These are phyloP conservation scores for Pandemis corylana DNA, from an alignment of 2,888 invertebrate genomes.

Conservation along the genomic window DNA sequence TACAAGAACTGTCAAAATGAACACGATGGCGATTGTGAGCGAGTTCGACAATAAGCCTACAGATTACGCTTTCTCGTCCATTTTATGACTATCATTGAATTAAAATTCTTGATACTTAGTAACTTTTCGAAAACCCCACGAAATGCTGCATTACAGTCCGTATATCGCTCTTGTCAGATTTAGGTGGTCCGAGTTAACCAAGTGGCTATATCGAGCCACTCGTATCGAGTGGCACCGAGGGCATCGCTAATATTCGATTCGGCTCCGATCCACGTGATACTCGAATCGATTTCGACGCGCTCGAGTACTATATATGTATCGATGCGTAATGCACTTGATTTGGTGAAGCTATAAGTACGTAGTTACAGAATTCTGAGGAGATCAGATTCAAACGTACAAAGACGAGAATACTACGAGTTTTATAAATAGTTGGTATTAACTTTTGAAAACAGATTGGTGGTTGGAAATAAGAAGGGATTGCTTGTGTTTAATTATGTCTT, in stretches of 20 bases:
- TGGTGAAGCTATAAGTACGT: neutral
- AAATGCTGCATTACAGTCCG: neutral
- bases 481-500: too few species aligned
- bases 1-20: too few species aligned
- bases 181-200: constrained; percentile 35
- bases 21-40: too few species aligned
- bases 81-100: too few species aligned
- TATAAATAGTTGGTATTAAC: too few species aligned
- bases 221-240: constrained; percentile 32
- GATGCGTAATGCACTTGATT: constrained; percentile 31
- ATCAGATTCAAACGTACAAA: neutral
- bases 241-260: constrained; percentile 38
- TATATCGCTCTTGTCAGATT: constrained; percentile 19
- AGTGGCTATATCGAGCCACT: constrained; percentile 41
- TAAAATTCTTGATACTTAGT: neutral
- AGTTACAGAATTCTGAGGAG: neutral
- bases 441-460: too few species aligned
- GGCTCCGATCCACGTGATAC: constrained; percentile 22
- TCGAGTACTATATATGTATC: constrained; percentile 27
- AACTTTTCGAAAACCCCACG: neutral
- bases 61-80: too few species aligned
- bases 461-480: too few species aligned
- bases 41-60: too few species aligned
- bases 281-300: constrained; percentile 33
- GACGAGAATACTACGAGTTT: too few species aligned